A percentile compares a stretch with the other conserved stretches of the same genome.
These are phyloP conservation scores for Cantharis nigra DNA, from an alignment of 2,888 invertebrate species.

Conservation along the genomic window DNA sequence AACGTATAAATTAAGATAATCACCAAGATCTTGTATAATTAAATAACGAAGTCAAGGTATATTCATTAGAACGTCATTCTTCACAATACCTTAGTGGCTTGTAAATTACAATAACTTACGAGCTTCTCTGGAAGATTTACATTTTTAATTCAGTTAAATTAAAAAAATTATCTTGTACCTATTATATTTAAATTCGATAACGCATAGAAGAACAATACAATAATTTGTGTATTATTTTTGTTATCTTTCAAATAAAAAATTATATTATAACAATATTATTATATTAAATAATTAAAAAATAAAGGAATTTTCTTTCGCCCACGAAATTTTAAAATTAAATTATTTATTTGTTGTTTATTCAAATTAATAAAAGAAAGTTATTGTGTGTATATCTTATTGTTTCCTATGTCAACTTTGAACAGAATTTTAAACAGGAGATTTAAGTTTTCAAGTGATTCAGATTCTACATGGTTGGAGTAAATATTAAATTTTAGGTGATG, in stretches of 20 bases:
- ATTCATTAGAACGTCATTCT: slow-evolving; percentile 7
- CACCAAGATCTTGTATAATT: slow-evolving; percentile 21
- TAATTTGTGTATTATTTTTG: neutral
- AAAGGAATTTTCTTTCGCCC: neutral
- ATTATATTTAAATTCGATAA: neutral
- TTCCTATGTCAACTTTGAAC: too few relatives aligned
- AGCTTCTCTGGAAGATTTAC: neutral
- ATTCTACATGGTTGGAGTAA: too few relatives aligned
- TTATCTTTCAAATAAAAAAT: neutral
- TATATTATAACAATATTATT: neutral
- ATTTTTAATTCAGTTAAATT: neutral
- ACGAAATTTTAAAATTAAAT: neutral
- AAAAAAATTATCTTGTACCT: neutral
- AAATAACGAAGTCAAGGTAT: slow-evolving; percentile 26
- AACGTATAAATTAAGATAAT: slow-evolving; percentile 25
- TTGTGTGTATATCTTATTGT: neutral
- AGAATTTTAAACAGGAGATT: too few relatives aligned
- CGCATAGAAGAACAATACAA: neutral
- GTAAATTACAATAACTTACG: neutral
- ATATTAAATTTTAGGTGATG: too few relatives aligned
- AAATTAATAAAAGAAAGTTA: neutral
- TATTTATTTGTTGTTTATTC: neutral
- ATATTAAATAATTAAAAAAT: neutral
- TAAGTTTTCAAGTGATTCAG: too few relatives aligned
- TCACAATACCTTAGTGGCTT: neutral